phyloP scores from a whole-genome alignment of 2,113 vertebrate species.

The Dolichotis patagonum region DNA sequence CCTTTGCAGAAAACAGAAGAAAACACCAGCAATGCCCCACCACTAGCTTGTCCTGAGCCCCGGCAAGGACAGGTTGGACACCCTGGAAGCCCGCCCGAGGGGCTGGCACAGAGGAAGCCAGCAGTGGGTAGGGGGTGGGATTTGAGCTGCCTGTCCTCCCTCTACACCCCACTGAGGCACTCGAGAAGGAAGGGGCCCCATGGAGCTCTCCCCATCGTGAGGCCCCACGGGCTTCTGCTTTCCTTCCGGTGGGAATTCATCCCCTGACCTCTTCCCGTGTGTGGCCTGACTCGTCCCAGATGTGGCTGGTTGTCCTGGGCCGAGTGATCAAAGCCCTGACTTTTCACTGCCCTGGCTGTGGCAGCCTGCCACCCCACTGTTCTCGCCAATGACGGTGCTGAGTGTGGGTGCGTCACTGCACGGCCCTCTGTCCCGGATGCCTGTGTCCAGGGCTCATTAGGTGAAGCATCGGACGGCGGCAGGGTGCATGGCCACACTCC shows the following conservation, averaged over 20 bases:
- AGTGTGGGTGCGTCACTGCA: background rate
- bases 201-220: background rate
- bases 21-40: background rate
- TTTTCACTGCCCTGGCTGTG: accelerated
- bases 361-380: accelerated
- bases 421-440: background rate
- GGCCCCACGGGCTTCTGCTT: background rate
- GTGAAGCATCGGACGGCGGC: background rate
- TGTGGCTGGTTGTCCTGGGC: accelerated
- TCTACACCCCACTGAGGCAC: background rate
- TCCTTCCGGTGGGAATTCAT: background rate
- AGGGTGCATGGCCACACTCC: background rate
- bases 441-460: background rate
- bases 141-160: background rate
- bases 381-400: background rate
- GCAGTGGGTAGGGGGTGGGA: background rate
- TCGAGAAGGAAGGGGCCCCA: background rate
- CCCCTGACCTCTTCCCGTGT: background rate
- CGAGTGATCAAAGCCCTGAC: accelerated
- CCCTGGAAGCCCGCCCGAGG: background rate
- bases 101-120: background rate
- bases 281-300: background rate
- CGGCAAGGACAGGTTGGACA: background rate
- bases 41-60: background rate
- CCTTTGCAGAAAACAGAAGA: background rate